Evolutionary conservation across 2,797 vertebrate species (phyloP), one percentile per base, ranked within the genome.

Genomic region (Spinibarbus caldwelli): DNA sequence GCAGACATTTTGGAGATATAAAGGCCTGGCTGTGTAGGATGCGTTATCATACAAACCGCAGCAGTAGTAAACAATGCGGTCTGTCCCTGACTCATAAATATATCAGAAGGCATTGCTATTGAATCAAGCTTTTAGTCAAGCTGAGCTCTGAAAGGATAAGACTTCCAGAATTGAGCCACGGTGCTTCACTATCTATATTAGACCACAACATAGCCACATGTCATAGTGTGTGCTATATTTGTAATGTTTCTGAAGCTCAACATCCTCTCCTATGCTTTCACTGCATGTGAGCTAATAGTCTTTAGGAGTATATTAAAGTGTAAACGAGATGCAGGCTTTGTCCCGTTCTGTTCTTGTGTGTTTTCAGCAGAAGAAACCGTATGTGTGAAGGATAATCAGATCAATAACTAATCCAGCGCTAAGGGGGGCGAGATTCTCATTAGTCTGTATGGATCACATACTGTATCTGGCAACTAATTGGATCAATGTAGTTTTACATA

Each of bases 401-500:
- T 81, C 34, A 85, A 85, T 80, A 80, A 75, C 68, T 52, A 75
- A 85, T 85, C 78, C 5, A 6, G 8, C 29, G 21, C 41, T 34
- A 31, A 75, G 77, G 66, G 83, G 59, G 68, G 7, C 9, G 1
- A 14, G 14, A 64, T 73, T 64, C 68, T 80, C 49, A 52, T 66
- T 59, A 70, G 62, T 26, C 14, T 47, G 19, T 71, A 45, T 59
- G 72, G 80, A 78, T 59, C 72, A 71, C 47, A 68, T 36, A 75
- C 19, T 54, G 64, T 85, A 47, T 73, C 57, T 72, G 70, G 14
- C 36, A 79, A 68, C 77, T 54, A 43, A 67, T 66, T 76, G 67
- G 72, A 86, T 70, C 85, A 34, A 88, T 86, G 26, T 23, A n/a
- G 62, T 68, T 84, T 84, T 78, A 81, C 34, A 78, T 86, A 84